Conservation (phyloP, 1,140 invertebrate species). For the Sarcophaga peregrina region DNA sequence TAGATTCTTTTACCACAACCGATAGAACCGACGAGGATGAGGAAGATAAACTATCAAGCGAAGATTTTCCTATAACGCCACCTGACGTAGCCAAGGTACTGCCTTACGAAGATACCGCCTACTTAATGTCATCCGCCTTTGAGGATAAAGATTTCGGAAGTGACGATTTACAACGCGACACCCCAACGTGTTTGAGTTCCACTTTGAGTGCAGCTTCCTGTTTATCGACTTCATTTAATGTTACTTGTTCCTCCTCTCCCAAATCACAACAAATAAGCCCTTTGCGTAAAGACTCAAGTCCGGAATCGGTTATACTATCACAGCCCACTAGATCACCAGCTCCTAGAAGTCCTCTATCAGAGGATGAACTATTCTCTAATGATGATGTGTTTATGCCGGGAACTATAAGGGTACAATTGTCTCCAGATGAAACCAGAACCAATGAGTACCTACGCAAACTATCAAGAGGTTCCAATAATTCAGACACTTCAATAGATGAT, state of each 20-base stretch:
- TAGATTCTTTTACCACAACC: conserved; percentile 71
- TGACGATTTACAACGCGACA: conserved; percentile 57
- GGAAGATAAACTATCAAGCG: conserved; percentile 59
- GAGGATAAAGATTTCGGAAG: conserved; percentile 60
- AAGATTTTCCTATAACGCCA: conserved; percentile 46
- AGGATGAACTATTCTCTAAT: conserved; percentile 73
- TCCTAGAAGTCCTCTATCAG: conserved; percentile 72
- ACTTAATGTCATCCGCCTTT: conserved; percentile 62
- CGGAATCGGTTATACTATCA: conserved; percentile 70
- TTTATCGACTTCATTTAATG: conserved; percentile 63
- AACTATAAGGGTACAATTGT: conserved; percentile 69
- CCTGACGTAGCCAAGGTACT: conserved; percentile 59
- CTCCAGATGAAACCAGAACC: conserved; percentile 67
- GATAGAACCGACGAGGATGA: conserved; percentile 71
- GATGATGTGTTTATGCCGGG: conserved; percentile 75
- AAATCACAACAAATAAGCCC: conserved; percentile 48
- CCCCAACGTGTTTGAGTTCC: conserved; percentile 69
- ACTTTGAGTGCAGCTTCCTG: conserved; percentile 70
- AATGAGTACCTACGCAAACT: conserved; percentile 67
- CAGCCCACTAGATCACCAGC: conserved; percentile 71
- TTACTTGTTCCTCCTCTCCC: conserved; percentile 59
- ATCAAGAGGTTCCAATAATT: conserved; percentile 74
- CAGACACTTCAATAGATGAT: conserved; percentile 73
- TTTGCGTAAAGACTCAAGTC: conserved; percentile 53
- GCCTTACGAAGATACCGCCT: conserved; percentile 63